These are phyloP conservation scores for Calliphora vomitoria DNA, from an alignment of 2,888 invertebrate species.

Conservation along the genomic window DNA sequence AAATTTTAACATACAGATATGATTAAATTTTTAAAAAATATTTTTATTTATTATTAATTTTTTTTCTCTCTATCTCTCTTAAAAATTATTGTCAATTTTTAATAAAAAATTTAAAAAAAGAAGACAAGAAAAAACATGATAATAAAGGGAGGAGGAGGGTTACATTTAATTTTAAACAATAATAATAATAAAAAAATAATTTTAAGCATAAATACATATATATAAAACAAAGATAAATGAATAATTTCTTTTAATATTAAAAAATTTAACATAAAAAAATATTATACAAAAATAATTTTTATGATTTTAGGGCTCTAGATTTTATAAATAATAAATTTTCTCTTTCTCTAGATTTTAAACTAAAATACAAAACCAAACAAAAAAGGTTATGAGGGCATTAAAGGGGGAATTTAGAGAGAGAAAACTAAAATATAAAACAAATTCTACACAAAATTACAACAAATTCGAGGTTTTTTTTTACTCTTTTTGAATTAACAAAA, in stretches of 20 bases:
- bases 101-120: slow-evolving; percentile 29
- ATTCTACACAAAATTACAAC: slow-evolving; percentile 65
- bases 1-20: too few species aligned
- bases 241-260: background rate
- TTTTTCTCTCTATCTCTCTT: slow-evolving; percentile 56
- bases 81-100: slow-evolving; percentile 62
- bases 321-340: background rate
- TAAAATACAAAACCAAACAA: too few species aligned
- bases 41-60: slow-evolving; percentile 50
- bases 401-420: slow-evolving; percentile 17
- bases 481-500: slow-evolving; percentile 54
- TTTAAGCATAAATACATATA: background rate
- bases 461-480: slow-evolving; percentile 60
- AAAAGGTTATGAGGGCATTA: background rate
- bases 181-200: slow-evolving; percentile 19
- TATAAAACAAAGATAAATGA: slow-evolving; percentile 34
- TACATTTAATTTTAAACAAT: slow-evolving; percentile 38
- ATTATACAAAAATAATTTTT: too few species aligned
- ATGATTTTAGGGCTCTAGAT: background rate
- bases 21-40: slow-evolving; percentile 23
- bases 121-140: slow-evolving; percentile 32
- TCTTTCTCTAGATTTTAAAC: background rate
- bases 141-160: background rate
- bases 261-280: too few species aligned
- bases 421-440: slow-evolving; percentile 61